Evolutionary conservation across 2,888 invertebrate species (phyloP).

Genomic region (Aphrophora alni): DNA sequence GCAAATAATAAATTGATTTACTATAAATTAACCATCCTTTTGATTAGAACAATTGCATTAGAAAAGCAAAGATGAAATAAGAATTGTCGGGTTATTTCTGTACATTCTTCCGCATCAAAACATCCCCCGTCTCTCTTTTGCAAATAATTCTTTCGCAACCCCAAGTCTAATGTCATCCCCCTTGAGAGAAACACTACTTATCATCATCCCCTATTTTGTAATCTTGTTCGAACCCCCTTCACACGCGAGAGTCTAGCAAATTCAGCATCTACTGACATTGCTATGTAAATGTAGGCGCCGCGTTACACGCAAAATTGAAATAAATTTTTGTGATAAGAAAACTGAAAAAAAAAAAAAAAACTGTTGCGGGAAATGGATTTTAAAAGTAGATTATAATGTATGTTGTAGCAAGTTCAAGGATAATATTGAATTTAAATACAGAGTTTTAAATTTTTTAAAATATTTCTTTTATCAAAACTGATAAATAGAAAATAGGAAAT

Average conservation of each 20-base stretch:
- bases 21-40: neutral
- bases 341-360: neutral
- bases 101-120: neutral
- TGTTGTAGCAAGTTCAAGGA: too few relatives aligned
- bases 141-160: neutral
- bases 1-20: too few relatives aligned
- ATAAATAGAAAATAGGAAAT: too few relatives aligned
- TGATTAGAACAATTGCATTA: neutral
- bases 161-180: neutral
- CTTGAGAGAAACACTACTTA: neutral
- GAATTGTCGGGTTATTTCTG: neutral
- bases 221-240: neutral
- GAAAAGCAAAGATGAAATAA: neutral
- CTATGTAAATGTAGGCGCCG: neutral
- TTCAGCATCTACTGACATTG: neutral
- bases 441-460: too few relatives aligned
- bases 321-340: neutral
- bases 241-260: neutral
- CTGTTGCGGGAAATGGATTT: too few relatives aligned
- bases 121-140: neutral
- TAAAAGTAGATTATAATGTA: too few relatives aligned
- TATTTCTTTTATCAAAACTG: too few relatives aligned
- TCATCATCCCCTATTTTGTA: conserved; percentile 1
- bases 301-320: neutral
- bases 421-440: too few relatives aligned